Percentiles rank a stretch among this genome's conserved stretches.
phyloP scores from a whole-genome alignment of 2,888 invertebrate genomes.

The Drosophila rellima region DNA sequence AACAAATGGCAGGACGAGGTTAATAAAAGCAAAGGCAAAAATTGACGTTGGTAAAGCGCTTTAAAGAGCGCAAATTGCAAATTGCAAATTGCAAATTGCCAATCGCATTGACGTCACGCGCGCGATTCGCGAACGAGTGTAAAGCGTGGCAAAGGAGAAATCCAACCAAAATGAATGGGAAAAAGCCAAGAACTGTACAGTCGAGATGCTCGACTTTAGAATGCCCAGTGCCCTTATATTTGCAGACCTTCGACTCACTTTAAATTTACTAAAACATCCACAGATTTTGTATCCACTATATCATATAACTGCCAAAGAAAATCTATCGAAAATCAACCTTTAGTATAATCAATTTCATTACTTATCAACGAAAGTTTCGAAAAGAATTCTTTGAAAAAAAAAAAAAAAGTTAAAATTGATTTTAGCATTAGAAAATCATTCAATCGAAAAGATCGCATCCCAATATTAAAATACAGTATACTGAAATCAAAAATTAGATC shows the following conservation, averaged over 20 bases:
- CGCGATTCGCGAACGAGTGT: background rate
- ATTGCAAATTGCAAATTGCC: slow-evolving; percentile 45
- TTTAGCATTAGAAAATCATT: too few species aligned
- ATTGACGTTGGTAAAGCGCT: slow-evolving; percentile 27
- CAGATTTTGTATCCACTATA: too few species aligned
- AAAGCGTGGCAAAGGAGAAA: background rate
- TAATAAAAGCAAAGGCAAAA: background rate
- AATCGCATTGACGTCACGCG: slow-evolving; percentile 67
- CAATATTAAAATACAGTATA: too few species aligned
- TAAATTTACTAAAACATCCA: background rate
- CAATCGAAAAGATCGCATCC: too few species aligned
- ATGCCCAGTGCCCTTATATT: background rate
- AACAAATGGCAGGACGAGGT: background rate
- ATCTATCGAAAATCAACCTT: too few species aligned
- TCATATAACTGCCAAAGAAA: too few species aligned
- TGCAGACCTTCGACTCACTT: background rate
- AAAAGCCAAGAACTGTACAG: background rate
- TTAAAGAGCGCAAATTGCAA: slow-evolving; percentile 48
- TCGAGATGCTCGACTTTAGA: background rate
- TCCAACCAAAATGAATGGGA: background rate
- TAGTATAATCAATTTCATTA: too few species aligned
- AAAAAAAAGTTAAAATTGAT: too few species aligned
- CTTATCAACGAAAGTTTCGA: too few species aligned
- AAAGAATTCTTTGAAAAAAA: too few species aligned
- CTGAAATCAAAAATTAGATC: too few species aligned